Evolutionary conservation across 2,113 vertebrate species (phyloP).

Genomic region (Circaetus cinerascens): DNA sequence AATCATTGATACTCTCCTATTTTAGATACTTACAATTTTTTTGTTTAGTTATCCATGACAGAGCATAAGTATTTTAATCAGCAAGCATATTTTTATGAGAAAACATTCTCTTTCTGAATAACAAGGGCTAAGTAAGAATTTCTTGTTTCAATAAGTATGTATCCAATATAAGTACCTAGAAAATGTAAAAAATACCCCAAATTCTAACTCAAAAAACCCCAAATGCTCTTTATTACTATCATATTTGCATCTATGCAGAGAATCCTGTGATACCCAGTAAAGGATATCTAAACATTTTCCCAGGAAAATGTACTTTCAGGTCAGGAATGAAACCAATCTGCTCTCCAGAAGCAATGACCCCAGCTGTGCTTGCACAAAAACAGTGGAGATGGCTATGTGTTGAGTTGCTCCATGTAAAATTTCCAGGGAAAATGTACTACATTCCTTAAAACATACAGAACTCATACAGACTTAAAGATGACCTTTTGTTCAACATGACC

Average conservation of each 20-base stretch:
- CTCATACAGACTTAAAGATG: neutral
- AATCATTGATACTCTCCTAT: neutral
- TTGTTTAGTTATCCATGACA: neutral
- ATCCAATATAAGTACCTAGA: neutral
- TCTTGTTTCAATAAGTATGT: neutral
- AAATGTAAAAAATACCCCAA: neutral
- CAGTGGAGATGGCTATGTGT: fast-evolving
- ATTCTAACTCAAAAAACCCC: neutral
- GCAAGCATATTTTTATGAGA: neutral
- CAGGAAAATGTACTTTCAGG: neutral
- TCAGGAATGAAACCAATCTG: neutral
- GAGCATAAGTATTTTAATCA: neutral
- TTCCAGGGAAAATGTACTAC: neutral
- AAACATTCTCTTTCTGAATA: neutral
- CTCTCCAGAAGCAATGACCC: neutral
- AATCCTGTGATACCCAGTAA: neutral
- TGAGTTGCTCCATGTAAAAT: neutral
- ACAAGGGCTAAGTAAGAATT: neutral
- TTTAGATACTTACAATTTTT: neutral
- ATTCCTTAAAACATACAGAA: neutral
- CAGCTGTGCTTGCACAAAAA: neutral
- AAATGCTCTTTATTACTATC: neutral
- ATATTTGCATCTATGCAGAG: neutral
- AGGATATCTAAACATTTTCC: neutral
- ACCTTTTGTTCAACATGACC: fast-evolving